Conservation (phyloP, 2,888 invertebrate genomes). For the Lasioglossum figueresi region DNA sequence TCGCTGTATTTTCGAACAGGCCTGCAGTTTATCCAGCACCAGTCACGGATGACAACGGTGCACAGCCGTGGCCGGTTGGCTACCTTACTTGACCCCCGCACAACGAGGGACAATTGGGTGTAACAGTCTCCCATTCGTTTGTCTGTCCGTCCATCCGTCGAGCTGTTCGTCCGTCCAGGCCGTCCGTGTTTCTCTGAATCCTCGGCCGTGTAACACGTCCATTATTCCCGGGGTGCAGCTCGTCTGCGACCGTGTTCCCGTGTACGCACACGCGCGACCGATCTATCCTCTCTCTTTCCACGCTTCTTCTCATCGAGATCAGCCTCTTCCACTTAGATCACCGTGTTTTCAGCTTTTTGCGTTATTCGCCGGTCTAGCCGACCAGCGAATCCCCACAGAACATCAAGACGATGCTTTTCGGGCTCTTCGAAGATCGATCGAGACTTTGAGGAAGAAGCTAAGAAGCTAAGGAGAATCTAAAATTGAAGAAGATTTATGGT, state of each 20-base stretch:
- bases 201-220: slow-evolving; percentile 77
- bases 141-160: slow-evolving; percentile 74
- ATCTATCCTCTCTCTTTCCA: slow-evolving; percentile 14
- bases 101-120: slow-evolving; percentile 84
- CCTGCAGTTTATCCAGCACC: slow-evolving; percentile 61
- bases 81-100: slow-evolving; percentile 84
- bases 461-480: no score
- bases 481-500: not conserved
- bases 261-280: slow-evolving; percentile 29
- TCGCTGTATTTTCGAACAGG: slow-evolving; percentile 59
- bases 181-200: slow-evolving; percentile 67
- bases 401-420: not conserved
- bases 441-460: not conserved
- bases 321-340: not conserved
- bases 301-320: not conserved
- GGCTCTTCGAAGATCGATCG: not conserved
- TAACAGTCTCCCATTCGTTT: slow-evolving; percentile 83
- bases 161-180: slow-evolving; percentile 70
- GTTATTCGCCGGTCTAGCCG: not conserved
- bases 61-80: slow-evolving; percentile 77
- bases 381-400: not conserved
- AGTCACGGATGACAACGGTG: slow-evolving; percentile 75
- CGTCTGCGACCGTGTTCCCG: slow-evolving; percentile 38
- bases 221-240: slow-evolving; percentile 69
- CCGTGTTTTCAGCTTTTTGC: not conserved